These are phyloP conservation scores for Thera britannica DNA, from an alignment of 2,888 invertebrate species.

Conservation along the genomic window DNA sequence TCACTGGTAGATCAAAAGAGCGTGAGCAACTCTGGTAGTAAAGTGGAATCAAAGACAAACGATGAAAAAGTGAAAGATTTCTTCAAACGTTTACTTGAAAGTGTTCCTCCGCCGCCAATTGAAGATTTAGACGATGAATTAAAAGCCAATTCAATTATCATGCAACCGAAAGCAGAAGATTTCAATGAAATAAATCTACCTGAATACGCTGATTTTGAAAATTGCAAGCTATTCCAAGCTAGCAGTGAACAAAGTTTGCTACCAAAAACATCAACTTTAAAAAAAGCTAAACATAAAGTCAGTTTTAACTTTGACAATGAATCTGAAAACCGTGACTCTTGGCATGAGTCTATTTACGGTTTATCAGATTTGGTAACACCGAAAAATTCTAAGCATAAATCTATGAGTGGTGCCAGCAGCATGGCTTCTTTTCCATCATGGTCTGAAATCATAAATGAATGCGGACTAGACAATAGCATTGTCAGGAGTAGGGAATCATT, in stretches of 20 bases:
- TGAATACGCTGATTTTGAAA: constrained; percentile 68
- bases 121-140: constrained; percentile 47
- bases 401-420: constrained; percentile 42
- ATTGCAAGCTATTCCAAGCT: constrained; percentile 52
- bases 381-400: constrained; percentile 29
- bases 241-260: constrained; percentile 45
- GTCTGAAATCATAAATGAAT: constrained; percentile 67
- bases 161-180: constrained; percentile 44
- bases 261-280: constrained; percentile 67
- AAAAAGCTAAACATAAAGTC: constrained; percentile 57
- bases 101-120: constrained; percentile 70
- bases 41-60: constrained; percentile 42
- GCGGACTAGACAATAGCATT: constrained; percentile 56
- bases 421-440: constrained; percentile 58
- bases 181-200: constrained; percentile 63
- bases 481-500: constrained; percentile 52
- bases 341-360: constrained; percentile 75
- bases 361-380: constrained; percentile 56
- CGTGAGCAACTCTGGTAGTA: constrained; percentile 25
- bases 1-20: constrained; percentile 47
- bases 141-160: constrained; percentile 40
- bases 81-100: constrained; percentile 64
- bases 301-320: constrained; percentile 60
- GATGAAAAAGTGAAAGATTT: constrained; percentile 65
- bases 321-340: constrained; percentile 57